A percentile compares a stretch with the other conserved stretches of the same genome.
Conservation (phyloP, 1,140 invertebrate species). For the Leptopilina clavipes region DNA sequence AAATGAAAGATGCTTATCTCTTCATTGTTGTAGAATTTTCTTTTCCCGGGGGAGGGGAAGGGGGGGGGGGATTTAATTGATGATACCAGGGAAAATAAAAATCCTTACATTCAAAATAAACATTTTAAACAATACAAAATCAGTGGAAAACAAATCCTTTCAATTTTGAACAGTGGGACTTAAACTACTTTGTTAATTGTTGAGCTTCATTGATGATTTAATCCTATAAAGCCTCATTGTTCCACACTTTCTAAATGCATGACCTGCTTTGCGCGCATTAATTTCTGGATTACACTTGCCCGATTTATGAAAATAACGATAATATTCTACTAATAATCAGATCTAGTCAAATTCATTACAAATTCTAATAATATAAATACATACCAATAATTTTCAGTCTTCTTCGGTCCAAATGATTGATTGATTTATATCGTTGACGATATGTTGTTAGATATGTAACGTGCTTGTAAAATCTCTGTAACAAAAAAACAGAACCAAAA, state of each 20-base stretch:
- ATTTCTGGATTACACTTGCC: neutral
- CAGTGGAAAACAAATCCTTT: conserved; percentile 2
- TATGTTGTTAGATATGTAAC: conserved; percentile 49
- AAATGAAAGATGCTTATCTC: too few relatives aligned
- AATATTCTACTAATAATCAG: neutral
- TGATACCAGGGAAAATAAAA: too few relatives aligned
- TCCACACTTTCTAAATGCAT: conserved; percentile 7
- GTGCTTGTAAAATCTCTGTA: conserved; percentile 32
- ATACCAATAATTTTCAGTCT: conserved; percentile 43
- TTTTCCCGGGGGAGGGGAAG: neutral
- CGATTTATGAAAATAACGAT: conserved; percentile 10
- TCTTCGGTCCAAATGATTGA: conserved; percentile 38
- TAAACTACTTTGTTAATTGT: conserved; percentile 22
- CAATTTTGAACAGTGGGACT: conserved; percentile 5
- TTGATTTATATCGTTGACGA: conserved; percentile 34
- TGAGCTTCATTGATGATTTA: conserved; percentile 28
- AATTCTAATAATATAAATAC: too few relatives aligned
- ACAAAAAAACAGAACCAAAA: neutral
- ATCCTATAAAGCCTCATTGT: conserved; percentile 20
- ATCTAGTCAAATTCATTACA: too few relatives aligned
- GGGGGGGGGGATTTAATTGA: too few relatives aligned
- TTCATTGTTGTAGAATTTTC: too few relatives aligned
- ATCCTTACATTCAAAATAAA: neutral
- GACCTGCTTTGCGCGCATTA: neutral
- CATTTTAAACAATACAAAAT: neutral